Percentiles rank a stretch among this genome's conserved stretches.
Conservation (phyloP, 2,888 invertebrate genomes). For the Dryobotodes eremita region DNA sequence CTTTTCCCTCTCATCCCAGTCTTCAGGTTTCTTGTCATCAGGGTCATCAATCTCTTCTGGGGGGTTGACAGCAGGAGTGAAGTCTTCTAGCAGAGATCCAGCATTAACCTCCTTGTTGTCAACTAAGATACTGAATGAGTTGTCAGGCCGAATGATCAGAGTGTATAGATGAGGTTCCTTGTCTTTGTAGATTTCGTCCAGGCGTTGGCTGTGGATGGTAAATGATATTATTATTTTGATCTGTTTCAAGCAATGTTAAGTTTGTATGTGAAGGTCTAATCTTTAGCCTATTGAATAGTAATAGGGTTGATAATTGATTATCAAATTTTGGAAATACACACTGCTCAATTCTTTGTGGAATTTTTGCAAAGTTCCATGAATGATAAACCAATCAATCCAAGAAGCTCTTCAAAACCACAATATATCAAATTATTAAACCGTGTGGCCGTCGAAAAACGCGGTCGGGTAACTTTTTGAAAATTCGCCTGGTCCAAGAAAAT, state of each 20-base stretch:
- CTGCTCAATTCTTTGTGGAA: background rate
- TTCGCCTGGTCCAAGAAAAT: background rate
- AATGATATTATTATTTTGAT: background rate
- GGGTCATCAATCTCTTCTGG: slow-evolving; percentile 98
- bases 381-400: background rate
- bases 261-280: too few relatives aligned
- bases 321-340: background rate
- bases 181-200: slow-evolving; percentile 97
- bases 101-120: slow-evolving; percentile 96
- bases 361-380: background rate
- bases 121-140: slow-evolving; percentile 97
- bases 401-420: background rate
- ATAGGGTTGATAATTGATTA: background rate
- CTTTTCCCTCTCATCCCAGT: slow-evolving; percentile 98
- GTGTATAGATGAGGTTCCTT: slow-evolving; percentile 99
- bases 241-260: background rate
- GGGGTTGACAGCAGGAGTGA: slow-evolving; percentile 98
- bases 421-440: background rate
- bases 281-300: background rate
- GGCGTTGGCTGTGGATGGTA: slow-evolving; percentile 89
- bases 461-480: background rate
- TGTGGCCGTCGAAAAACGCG: background rate
- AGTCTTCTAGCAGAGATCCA: slow-evolving; percentile 96
- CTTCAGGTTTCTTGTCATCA: slow-evolving; percentile 95
- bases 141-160: slow-evolving; percentile 97